Conservation (phyloP, 2,797 vertebrate species). For the Gouania willdenowi region DNA sequence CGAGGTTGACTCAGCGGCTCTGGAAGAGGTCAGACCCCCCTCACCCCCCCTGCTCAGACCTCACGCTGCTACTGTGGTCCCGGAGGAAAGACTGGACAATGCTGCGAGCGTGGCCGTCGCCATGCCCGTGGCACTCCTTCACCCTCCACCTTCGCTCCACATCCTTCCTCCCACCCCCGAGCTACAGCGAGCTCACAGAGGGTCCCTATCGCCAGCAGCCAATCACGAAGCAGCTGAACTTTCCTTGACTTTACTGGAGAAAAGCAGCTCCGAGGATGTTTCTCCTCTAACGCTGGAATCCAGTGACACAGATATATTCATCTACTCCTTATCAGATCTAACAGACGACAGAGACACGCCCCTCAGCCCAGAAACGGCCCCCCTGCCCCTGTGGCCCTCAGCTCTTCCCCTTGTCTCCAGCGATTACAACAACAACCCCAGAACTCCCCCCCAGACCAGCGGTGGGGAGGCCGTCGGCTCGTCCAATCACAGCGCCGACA, state of each 20-base stretch:
- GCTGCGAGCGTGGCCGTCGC: conserved; percentile 41
- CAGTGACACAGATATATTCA: conserved; percentile 45
- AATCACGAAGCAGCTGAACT: conserved; percentile 28
- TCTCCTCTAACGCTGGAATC: conserved; percentile 60
- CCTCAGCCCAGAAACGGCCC: conserved; percentile 35
- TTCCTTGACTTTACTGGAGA: conserved; percentile 26
- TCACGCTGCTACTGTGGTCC: conserved; percentile 82
- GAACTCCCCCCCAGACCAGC: conserved; percentile 4
- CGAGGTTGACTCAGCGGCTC: conserved; percentile 52
- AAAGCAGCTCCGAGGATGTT: conserved; percentile 52
- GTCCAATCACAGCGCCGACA: conserved; percentile 80
- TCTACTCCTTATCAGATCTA: conserved; percentile 38
- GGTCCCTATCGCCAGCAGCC: conserved; percentile 19
- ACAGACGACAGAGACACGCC: conserved; percentile 50
- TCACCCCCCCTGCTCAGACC: conserved; percentile 75
- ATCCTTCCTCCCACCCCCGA: conserved; percentile 53
- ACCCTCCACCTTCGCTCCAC: conserved; percentile 56
- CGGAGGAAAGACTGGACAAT: conserved; percentile 74
- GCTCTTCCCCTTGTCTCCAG: not conserved
- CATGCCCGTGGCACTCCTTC: conserved; percentile 33
- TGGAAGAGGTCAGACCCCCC: conserved; percentile 52
- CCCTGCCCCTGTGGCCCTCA: not conserved
- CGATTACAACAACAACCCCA: conserved; percentile 61
- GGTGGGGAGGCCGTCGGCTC: conserved; percentile 48
- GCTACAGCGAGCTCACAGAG: conserved; percentile 9